Evolutionary conservation across 35 echinoderm and acorn worm species (phyloP), one percentile per base, ranked within the genome.

Genomic region (Lytechinus pictus): DNA sequence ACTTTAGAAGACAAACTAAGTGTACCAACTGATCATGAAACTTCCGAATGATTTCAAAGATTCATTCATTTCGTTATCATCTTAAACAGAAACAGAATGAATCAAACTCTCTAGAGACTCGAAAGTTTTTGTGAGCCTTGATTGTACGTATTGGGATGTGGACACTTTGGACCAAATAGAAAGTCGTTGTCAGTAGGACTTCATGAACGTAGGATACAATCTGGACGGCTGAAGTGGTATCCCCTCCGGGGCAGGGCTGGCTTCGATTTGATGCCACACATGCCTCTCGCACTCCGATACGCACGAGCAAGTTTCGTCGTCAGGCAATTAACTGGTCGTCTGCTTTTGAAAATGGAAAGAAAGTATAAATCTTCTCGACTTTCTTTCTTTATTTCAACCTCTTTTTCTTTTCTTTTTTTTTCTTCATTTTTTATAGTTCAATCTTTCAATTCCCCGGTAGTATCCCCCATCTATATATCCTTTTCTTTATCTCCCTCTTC

Each of bases 301-400:
- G 88, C 88, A 90, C 88, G 88, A 54, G 13, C 3, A 54, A 44
- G 88, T 90, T 90, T 90, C 88, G 29, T 52, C 88, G 29, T 44
- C 88, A 44, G 88, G 28, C 88, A 90, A 90, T 90, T 90, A 52
- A 90, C 88, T 90, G 88, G 28, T 90, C 88, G 88, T 90, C 88
- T 90, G 88, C 88, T 90, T 90, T 29, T 8, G 52, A 90, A 90
- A 90, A 90, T 52, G 52, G n/a, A 21, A 29, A 10, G 52, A 52
- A 54, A 90, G 52, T 51, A 21, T 12, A 52, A 28, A 90, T 44
- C 28, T 90, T 90, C 24, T 33, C 52, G 88, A 21, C 8, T 21
- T 21, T 54, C 52, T 90, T 90, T 10, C 52, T 5, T 33, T 14
- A 5, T 28, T 29, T 54, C 52, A 52, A 52, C 52, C 28, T 44